Conservation (phyloP, 2,888 invertebrate species). For the Saturnia pavonia region DNA sequence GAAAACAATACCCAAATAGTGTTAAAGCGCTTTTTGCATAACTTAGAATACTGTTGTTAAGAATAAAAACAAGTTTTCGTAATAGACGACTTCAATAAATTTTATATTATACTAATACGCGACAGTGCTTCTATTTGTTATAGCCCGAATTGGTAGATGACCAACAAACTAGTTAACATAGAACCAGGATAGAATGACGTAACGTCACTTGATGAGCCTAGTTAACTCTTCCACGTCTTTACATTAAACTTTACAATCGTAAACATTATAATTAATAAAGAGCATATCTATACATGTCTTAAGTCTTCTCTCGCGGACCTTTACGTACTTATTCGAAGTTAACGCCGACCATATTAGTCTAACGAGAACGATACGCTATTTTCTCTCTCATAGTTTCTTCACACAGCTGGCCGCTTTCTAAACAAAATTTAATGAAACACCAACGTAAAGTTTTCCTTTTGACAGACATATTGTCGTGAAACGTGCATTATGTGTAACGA, state of each 20-base stretch:
- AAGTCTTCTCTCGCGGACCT: slow-evolving; percentile 8
- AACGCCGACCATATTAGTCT: slow-evolving; percentile 19
- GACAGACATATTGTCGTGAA: slow-evolving; percentile 6
- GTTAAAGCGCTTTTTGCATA: background rate
- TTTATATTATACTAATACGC: background rate
- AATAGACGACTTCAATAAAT: background rate
- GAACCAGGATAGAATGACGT: background rate
- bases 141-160: background rate
- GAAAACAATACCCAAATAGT: background rate
- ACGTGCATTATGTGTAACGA: slow-evolving; percentile 9
- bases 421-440: slow-evolving; percentile 13
- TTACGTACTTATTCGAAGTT: slow-evolving; percentile 18
- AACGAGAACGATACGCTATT: slow-evolving; percentile 19
- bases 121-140: background rate
- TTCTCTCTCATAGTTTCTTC: slow-evolving; percentile 13
- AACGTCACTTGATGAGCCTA: background rate
- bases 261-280: background rate
- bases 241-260: background rate
- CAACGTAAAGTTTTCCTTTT: slow-evolving; percentile 12
- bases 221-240: background rate
- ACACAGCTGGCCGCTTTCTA: slow-evolving; percentile 10
- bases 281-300: slow-evolving; percentile 1
- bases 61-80: background rate
- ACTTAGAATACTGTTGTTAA: background rate
- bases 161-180: background rate